Evolutionary conservation across 2,797 vertebrate species (phyloP).

Genomic region (Bradypodion ventrale): DNA sequence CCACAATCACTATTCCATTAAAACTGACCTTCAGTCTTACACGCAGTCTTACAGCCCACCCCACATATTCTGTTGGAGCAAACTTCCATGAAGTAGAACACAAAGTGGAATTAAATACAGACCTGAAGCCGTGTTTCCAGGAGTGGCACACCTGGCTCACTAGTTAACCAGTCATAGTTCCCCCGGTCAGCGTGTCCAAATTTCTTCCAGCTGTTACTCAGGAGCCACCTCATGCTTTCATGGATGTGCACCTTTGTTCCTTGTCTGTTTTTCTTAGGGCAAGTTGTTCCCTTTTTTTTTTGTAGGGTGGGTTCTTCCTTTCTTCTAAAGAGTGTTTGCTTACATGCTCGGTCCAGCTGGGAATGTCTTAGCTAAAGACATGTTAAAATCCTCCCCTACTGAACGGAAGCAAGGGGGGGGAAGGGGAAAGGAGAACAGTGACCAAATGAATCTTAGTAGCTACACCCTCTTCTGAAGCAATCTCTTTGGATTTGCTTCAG

Average conservation of each 20-base stretch:
- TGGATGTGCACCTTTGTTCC: constrained; percentile 37
- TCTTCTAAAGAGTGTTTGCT: constrained; percentile 8
- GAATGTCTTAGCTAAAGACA: constrained; percentile 63
- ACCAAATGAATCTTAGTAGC: constrained; percentile 62
- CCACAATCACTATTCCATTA: rapidly evolving
- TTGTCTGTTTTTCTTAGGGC: constrained; percentile 45
- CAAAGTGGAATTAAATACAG: constrained; percentile 61
- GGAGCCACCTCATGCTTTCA: constrained; percentile 80
- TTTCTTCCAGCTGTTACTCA: constrained; percentile 87
- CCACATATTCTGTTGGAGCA: not conserved
- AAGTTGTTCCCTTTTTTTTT: not conserved
- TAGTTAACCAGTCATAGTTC: constrained; percentile 85
- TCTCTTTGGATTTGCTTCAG: constrained; percentile 74
- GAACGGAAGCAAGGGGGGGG: not conserved
- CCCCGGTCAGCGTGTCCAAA: constrained; percentile 87
- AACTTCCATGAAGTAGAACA: not conserved
- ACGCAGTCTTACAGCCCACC: not conserved
- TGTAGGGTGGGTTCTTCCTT: no score
- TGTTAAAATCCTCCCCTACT: constrained; percentile 47
- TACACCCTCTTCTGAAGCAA: constrained; percentile 64
- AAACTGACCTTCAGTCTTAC: not conserved
- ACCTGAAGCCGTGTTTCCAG: constrained; percentile 83
- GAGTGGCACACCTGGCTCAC: constrained; percentile 77
- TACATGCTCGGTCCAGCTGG: constrained; percentile 59
- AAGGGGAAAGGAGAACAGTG: constrained; percentile 47